Evolutionary conservation across 2,888 invertebrate genomes (phyloP).

Genomic region (Mythimna loreyi): DNA sequence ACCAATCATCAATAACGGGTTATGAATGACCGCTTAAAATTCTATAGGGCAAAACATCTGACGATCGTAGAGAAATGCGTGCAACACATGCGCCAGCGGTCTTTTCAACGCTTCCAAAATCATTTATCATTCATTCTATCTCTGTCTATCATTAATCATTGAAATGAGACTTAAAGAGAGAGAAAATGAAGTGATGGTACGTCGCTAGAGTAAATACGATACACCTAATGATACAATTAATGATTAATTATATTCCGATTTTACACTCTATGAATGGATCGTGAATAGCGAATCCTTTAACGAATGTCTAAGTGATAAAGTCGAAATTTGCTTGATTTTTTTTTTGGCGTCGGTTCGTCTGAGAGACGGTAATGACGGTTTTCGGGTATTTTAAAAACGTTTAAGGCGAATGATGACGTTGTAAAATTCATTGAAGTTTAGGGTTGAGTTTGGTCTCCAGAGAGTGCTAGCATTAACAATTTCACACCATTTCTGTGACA

Average conservation of each 20-base stretch:
- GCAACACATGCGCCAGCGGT: slow-evolving; percentile 81
- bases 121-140: slow-evolving; percentile 85
- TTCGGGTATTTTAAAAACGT: slow-evolving; percentile 68
- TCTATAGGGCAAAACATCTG: slow-evolving; percentile 84
- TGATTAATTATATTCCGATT: slow-evolving; percentile 86
- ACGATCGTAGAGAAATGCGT: slow-evolving; percentile 76
- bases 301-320: slow-evolving; percentile 55
- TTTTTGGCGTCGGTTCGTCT: slow-evolving; percentile 80
- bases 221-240: slow-evolving; percentile 88
- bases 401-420: slow-evolving; percentile 72
- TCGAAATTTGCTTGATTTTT: slow-evolving; percentile 55
- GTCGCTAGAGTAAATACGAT: slow-evolving; percentile 83
- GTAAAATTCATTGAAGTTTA: slow-evolving; percentile 74
- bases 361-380: slow-evolving; percentile 63
- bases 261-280: slow-evolving; percentile 78
- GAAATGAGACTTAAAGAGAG: slow-evolving; percentile 90
- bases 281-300: slow-evolving; percentile 53
- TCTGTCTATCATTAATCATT: slow-evolving; percentile 84
- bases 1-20: slow-evolving; percentile 83
- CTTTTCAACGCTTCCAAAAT: slow-evolving; percentile 84
- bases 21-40: slow-evolving; percentile 87
- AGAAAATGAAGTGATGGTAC: slow-evolving; percentile 88
- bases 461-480: slow-evolving; percentile 73
- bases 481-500: slow-evolving; percentile 73
- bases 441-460: slow-evolving; percentile 65